Conservation (phyloP, 2,797 vertebrate genomes). For the Hylomyscus alleni region DNA sequence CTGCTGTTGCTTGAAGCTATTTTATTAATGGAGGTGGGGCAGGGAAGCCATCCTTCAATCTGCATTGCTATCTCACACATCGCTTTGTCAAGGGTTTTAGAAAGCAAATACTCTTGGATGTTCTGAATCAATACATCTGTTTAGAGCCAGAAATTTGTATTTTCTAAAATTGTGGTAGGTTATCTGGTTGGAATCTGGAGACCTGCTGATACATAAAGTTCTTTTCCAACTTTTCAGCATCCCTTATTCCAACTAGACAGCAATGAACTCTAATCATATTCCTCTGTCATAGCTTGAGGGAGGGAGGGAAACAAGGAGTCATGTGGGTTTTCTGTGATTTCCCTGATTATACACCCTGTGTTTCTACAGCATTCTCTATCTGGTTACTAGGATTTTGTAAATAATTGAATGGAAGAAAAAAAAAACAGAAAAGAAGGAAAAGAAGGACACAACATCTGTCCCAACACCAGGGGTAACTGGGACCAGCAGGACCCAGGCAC, state of each 20-base stretch:
- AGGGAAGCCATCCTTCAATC: background rate
- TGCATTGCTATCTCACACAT: background rate
- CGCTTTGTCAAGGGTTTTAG: background rate
- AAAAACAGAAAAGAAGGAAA: background rate
- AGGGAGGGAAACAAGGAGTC: background rate
- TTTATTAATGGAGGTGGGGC: background rate
- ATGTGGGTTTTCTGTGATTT: background rate
- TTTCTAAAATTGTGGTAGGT: background rate
- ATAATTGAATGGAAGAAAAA: background rate
- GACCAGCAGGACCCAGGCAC: too few relatives aligned
- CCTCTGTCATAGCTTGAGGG: background rate
- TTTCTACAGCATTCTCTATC: background rate
- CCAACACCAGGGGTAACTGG: too few relatives aligned
- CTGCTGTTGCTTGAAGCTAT: background rate
- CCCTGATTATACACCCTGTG: background rate
- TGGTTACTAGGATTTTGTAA: background rate
- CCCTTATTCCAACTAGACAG: background rate
- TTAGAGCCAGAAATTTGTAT: background rate
- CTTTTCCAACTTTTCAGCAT: background rate
- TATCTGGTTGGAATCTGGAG: background rate
- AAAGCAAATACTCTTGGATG: background rate
- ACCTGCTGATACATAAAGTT: background rate
- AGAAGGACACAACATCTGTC: too few relatives aligned
- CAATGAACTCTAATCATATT: background rate
- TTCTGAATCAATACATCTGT: background rate